Conservation (phyloP, 2,888 invertebrate species). For the Macrophya alboannulata region DNA sequence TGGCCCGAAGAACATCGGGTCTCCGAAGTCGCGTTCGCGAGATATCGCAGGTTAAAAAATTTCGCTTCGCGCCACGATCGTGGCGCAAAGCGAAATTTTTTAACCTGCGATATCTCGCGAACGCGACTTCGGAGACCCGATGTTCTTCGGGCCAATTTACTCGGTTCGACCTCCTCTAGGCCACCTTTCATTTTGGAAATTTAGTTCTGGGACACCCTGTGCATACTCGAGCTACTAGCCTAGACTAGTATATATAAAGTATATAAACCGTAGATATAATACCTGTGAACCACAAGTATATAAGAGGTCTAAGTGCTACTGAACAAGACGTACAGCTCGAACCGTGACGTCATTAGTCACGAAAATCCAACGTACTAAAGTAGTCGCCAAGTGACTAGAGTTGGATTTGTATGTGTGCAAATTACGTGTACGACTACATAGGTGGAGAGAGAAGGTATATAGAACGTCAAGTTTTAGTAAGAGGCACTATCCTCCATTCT, state of each 20-base stretch:
- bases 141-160: too few relatives aligned
- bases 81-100: too few relatives aligned
- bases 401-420: background rate
- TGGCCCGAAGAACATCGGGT: too few relatives aligned
- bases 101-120: too few relatives aligned
- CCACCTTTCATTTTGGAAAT: too few relatives aligned
- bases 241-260: background rate
- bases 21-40: too few relatives aligned
- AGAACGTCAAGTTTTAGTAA: constrained; percentile 15
- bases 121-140: too few relatives aligned
- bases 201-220: too few relatives aligned
- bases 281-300: constrained; percentile 13
- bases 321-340: constrained; percentile 39
- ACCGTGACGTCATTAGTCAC: constrained; percentile 36
- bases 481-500: constrained; percentile 38
- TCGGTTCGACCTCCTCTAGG: too few relatives aligned
- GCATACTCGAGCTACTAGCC: background rate
- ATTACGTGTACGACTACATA: background rate
- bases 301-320: constrained; percentile 43
- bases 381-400: constrained; percentile 8
- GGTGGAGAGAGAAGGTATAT: background rate
- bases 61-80: too few relatives aligned
- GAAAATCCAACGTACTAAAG: constrained; percentile 31
- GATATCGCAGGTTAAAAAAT: too few relatives aligned
- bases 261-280: constrained; percentile 6